phyloP scores from a whole-genome alignment of 1,140 invertebrate genomes.

The Anoplolepis gracilipes region DNA sequence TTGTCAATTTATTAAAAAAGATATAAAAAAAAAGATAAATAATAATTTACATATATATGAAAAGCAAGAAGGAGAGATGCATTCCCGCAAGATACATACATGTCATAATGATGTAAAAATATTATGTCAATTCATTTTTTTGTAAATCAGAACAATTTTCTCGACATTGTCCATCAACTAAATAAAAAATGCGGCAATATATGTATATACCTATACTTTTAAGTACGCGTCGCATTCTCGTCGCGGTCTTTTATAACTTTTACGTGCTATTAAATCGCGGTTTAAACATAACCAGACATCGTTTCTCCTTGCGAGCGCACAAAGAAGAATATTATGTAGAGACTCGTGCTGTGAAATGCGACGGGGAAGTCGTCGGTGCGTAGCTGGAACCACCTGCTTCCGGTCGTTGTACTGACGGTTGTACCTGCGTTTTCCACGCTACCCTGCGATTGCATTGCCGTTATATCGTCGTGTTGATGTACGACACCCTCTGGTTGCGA shows the following conservation, averaged over 20 bases:
- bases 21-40: background rate
- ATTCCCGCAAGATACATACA: background rate
- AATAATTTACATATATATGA: background rate
- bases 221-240: slow-evolving; percentile 31
- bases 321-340: slow-evolving; percentile 21
- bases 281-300: slow-evolving; percentile 21
- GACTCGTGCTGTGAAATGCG: slow-evolving; percentile 74
- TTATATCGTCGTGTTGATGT: background rate
- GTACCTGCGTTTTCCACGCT: too few relatives aligned
- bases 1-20: background rate
- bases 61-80: slow-evolving; percentile 1
- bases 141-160: slow-evolving; percentile 4
- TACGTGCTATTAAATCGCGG: slow-evolving; percentile 50
- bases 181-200: slow-evolving; percentile 8
- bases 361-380: slow-evolving; percentile 78
- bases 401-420: slow-evolving; percentile 74
- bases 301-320: slow-evolving; percentile 55
- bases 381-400: slow-evolving; percentile 84
- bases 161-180: slow-evolving; percentile 14
- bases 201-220: background rate
- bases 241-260: slow-evolving; percentile 46
- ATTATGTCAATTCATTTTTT: background rate
- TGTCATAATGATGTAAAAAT: background rate
- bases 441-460: slow-evolving; percentile 44
- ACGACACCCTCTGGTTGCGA: background rate